Evolutionary conservation across 2,888 invertebrate genomes (phyloP), one percentile per base, ranked within the genome.

Genomic region (Eremobia ochroleuca): DNA sequence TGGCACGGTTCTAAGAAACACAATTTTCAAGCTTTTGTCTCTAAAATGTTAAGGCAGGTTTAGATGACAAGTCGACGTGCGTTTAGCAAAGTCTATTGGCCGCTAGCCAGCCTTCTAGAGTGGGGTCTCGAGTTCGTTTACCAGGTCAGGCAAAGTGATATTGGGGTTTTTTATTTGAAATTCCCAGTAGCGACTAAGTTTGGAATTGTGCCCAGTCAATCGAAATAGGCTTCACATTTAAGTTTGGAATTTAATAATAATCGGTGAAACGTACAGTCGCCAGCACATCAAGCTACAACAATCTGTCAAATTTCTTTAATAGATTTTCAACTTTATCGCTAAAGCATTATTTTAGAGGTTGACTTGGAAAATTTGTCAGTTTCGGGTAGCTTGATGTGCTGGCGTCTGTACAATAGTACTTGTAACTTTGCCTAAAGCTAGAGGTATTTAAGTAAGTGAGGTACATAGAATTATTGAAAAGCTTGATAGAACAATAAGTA

Each of bases 1-100:
- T 72, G 40, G 65, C 73, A 61, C 9, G 58, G 71, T 69, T 85
- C 73, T 85, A 86, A 86, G 83, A 83, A 78, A 74, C 71, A 83
- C 37, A 74, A 78, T 72, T 78, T 78, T 69, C 78, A 71, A 77
- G 71, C 64, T 77, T 71, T 82, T 85, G 78, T 82, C 40, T 86
- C 61, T 78, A 74, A 71, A 82, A 85, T 83, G 62, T 59, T 70
- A 81, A 68, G 66, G 58, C 62, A 55, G 55, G 76, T 75, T 85
- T 58, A 76, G 76, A 85, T 73, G 82, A 77, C 69, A 82, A 52
- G 68, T 85, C 77, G 85, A 76, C 82, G 76, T 62, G 49, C 65
- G 66, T 84, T 79, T 67, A 74, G 55, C 49, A 40, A 77, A 82
- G 69, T 66, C 58, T 52, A 58, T 83, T 81, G 81, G 81, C 71